phyloP scores from a whole-genome alignment of 2,797 vertebrate species.

The Channa striata region DNA sequence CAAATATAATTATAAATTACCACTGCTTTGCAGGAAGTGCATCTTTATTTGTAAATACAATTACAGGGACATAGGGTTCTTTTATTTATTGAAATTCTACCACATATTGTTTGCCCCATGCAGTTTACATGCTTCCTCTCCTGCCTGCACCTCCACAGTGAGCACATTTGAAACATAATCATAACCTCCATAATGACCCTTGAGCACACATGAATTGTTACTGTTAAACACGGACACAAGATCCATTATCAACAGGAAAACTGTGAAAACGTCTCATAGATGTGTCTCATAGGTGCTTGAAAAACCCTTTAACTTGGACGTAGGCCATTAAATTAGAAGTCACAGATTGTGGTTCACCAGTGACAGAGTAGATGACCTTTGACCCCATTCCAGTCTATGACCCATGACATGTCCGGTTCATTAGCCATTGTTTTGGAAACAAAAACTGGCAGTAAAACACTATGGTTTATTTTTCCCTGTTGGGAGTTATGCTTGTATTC shows the following conservation, averaged over 20 bases:
- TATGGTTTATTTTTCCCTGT: not conserved
- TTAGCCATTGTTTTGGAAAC: not conserved
- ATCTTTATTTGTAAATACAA: constrained; percentile 17
- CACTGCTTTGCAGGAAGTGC: not conserved
- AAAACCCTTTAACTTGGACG: constrained; percentile 3
- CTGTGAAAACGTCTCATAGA: not conserved
- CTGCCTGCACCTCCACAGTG: constrained; percentile 17
- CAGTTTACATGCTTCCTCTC: constrained; percentile 12
- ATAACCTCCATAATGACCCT: constrained; percentile 27
- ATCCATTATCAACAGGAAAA: not conserved
- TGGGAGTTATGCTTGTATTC: not conserved
- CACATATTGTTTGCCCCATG: constrained; percentile 23
- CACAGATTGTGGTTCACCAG: not conserved
- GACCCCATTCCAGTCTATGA: constrained; percentile 6
- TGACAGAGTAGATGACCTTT: constrained; percentile 12
- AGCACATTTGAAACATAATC: constrained; percentile 37
- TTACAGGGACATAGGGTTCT: constrained; percentile 7
- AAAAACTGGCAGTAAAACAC: not conserved
- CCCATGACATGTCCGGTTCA: not conserved
- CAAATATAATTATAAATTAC: constrained; percentile 6
- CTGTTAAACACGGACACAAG: constrained; percentile 12
- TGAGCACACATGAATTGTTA: constrained; percentile 9
- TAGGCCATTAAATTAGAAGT: not conserved
- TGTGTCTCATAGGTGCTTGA: not conserved
- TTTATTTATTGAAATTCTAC: constrained; percentile 28